Conservation (phyloP, 2,888 invertebrate genomes). For the Strigamia transsilvanica region DNA sequence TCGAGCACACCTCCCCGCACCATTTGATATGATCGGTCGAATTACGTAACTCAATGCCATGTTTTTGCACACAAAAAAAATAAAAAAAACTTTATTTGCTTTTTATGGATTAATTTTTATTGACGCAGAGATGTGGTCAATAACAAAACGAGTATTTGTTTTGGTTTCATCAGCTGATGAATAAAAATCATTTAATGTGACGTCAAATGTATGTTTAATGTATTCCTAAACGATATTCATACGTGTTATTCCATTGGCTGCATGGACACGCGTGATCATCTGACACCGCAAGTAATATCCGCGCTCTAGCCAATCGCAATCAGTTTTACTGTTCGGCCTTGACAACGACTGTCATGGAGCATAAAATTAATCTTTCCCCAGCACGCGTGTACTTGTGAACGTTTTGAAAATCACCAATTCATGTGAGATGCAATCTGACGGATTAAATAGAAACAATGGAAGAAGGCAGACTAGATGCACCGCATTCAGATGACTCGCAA, state of each 20-base stretch:
- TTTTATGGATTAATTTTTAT: neutral
- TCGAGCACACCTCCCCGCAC: neutral
- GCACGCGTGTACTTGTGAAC: neutral
- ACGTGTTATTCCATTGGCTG: neutral
- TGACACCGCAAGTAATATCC: neutral
- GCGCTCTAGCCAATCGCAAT: neutral
- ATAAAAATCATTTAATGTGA: neutral
- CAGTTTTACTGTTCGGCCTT: neutral
- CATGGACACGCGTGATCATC: neutral
- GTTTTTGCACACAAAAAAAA: neutral
- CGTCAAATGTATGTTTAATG: neutral
- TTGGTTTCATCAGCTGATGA: neutral
- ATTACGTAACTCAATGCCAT: slow-evolving; percentile 1
- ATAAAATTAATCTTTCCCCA: neutral
- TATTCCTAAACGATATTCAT: neutral
- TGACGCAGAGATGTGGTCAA: neutral
- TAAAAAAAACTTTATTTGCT: neutral
- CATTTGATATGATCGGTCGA: neutral
- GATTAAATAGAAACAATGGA: neutral
- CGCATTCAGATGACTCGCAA: slow-evolving; percentile 21
- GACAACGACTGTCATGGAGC: slow-evolving; percentile 12
- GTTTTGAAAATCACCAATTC: neutral
- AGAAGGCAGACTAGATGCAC: neutral
- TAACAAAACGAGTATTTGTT: neutral
- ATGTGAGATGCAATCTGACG: slow-evolving; percentile 27